These are phyloP conservation scores for Platanista minor DNA, from an alignment of 2,113 vertebrate species.

Conservation along the genomic window DNA sequence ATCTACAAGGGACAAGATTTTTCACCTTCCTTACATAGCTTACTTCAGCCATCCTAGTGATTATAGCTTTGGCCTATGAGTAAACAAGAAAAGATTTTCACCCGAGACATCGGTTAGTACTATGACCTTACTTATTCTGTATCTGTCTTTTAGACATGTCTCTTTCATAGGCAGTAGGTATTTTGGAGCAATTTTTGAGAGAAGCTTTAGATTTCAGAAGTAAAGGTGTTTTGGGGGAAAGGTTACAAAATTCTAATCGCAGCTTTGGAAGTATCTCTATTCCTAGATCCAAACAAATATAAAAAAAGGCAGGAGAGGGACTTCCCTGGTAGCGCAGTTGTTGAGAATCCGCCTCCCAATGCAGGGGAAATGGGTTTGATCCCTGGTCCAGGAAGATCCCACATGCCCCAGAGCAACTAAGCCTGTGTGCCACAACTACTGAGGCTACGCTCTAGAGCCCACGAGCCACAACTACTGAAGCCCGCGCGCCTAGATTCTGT, in stretches of 20 bases:
- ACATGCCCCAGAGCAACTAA: too few species aligned
- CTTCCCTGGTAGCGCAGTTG: too few species aligned
- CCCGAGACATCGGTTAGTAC: neutral
- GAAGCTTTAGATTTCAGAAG: slow-evolving; percentile 37
- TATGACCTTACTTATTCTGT: neutral
- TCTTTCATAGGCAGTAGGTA: neutral
- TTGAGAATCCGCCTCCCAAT: too few species aligned
- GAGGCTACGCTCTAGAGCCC: too few species aligned
- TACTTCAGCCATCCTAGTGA: neutral
- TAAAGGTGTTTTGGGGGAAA: slow-evolving; percentile 48
- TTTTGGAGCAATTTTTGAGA: slow-evolving; percentile 10
- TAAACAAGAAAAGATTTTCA: neutral
- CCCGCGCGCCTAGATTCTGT: too few species aligned
- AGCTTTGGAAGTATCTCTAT: neutral
- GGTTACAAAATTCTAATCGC: slow-evolving; percentile 43
- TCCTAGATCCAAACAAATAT: slow-evolving; percentile 14
- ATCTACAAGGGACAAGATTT: neutral
- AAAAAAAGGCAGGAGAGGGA: neutral
- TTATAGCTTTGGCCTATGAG: neutral
- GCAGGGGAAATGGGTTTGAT: too few species aligned
- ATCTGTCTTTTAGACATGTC: neutral
- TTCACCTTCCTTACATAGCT: neutral
- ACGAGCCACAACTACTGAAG: too few species aligned
- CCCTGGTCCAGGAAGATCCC: too few species aligned
- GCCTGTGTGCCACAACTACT: too few species aligned